A percentile compares a stretch with the other conserved stretches of the same genome.
Conservation (phyloP, 2,113 vertebrate species). For the Macaca mulatta region DNA sequence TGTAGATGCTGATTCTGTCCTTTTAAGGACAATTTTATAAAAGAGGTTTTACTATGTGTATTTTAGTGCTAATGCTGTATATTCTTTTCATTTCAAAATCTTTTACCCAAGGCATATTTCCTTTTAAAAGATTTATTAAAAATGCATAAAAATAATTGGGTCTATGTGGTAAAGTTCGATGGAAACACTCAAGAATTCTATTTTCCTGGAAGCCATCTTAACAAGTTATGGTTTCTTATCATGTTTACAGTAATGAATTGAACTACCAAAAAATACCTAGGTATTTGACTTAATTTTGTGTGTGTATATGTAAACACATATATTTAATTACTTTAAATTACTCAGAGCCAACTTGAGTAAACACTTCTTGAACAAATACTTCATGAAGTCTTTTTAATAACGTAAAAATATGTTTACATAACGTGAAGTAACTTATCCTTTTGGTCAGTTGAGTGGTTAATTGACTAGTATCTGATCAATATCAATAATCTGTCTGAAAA, state of each 20-base stretch:
- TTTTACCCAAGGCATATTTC: background rate
- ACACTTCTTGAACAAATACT: background rate
- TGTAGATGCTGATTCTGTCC: background rate
- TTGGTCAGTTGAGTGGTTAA: background rate
- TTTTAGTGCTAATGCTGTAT: background rate
- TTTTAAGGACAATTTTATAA: background rate
- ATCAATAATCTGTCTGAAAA: background rate
- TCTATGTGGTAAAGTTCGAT: background rate
- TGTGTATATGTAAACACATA: background rate
- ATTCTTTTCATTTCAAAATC: background rate
- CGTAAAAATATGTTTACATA: background rate
- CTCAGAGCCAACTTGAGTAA: background rate
- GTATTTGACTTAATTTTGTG: background rate
- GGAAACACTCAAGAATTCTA: background rate
- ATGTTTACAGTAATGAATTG: background rate
- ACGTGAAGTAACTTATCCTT: background rate
- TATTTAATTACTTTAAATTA: constrained; percentile 20
- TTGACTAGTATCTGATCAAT: background rate
- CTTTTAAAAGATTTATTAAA: background rate
- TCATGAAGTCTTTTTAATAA: background rate
- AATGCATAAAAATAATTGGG: background rate
- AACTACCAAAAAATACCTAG: background rate
- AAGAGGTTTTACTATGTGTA: background rate
- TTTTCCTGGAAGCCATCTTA: background rate
- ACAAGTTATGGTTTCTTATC: background rate